Evolutionary conservation across 1,140 invertebrate genomes (phyloP).

Genomic region (Hyles euphorbiae): DNA sequence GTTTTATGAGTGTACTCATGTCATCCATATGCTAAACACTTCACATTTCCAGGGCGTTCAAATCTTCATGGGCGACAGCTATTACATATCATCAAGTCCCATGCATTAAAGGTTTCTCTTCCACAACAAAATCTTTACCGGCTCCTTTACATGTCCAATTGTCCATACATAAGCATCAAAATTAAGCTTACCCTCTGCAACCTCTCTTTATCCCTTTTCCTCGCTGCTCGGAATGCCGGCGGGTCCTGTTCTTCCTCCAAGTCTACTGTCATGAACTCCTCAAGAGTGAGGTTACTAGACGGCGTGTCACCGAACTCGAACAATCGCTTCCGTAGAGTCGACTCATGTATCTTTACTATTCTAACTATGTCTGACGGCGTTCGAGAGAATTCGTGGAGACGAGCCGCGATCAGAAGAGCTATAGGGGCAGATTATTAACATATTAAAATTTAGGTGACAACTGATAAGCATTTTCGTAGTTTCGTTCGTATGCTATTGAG

Average conservation of each 20-base stretch:
- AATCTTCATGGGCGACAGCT: too few relatives aligned
- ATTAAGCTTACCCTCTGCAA: slow-evolving; percentile 79
- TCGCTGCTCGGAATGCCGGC: slow-evolving; percentile 92
- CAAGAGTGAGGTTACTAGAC: slow-evolving; percentile 91
- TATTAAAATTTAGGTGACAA: neutral
- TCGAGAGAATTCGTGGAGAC: slow-evolving; percentile 94
- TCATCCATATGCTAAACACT: too few relatives aligned
- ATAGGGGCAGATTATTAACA: slow-evolving; percentile 34
- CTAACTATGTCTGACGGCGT: slow-evolving; percentile 93
- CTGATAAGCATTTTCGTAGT: neutral
- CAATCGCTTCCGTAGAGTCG: slow-evolving; percentile 93
- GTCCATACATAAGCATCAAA: neutral
- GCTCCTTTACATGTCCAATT: too few relatives aligned
- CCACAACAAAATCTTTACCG: too few relatives aligned
- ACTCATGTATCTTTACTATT: slow-evolving; percentile 97
- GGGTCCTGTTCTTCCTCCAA: slow-evolving; percentile 98
- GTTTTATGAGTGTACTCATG: too few relatives aligned
- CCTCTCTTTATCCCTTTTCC: slow-evolving; percentile 90
- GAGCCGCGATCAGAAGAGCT: slow-evolving; percentile 95
- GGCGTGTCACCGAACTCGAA: slow-evolving; percentile 98
- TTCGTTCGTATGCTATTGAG: neutral
- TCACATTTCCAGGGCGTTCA: too few relatives aligned
- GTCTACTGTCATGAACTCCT: slow-evolving; percentile 98
- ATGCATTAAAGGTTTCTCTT: too few relatives aligned
- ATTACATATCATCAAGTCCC: too few relatives aligned